Base-by-base conservation (phyloP, 2,797 vertebrate species). In the Gymnopithys bicolor region DNA sequence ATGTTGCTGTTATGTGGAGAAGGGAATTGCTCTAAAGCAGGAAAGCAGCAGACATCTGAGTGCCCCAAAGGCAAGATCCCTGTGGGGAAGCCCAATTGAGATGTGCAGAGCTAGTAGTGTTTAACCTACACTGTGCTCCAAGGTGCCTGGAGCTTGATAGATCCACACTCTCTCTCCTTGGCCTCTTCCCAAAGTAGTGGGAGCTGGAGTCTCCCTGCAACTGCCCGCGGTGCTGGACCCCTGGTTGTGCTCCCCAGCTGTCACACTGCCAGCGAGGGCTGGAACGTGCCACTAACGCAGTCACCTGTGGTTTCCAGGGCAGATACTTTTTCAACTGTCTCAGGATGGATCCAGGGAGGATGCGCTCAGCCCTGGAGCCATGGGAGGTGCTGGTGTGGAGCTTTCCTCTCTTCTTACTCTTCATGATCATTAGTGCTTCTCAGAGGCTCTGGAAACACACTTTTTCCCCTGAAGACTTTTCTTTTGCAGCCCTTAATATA, bases 231-330 rank as follows among this genome's bases (percentile, higher is more conserved):
- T 1, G 5, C n/a, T 23, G 66, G 56, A 63, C 6, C 19, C n/a
- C 56, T 85, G 0, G 0, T 21, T 60, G 71, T 75, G 43, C 51
- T 90, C 58, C 45, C 56, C 1, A 10, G 41, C 21, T 60, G 62
- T 11, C 1, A 0, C 55, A 21, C 10, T 1, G 13, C 58, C 2
- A 6, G 56, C 0, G 0, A 32, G 33, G 49, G 43, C 2, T 30
- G 52, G 68, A 52, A 17, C 0, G 3, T 13, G 55, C 56, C 59
- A 70, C 41, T 52, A 8, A 25, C 3, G 16, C 5, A 2, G 25
- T 53, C 2, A 18, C 53, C 59, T 79, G 77, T 1, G 13, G 37
- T 58, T 85, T 67, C 33, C 46, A 78, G 19, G 56, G 39, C 53
- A 60, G 90, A 39, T 77, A 27, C 49, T 71, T 64, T 45, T 87